Conservation (phyloP, 2,113 vertebrate genomes). For the Ailuropoda melanoleuca region DNA sequence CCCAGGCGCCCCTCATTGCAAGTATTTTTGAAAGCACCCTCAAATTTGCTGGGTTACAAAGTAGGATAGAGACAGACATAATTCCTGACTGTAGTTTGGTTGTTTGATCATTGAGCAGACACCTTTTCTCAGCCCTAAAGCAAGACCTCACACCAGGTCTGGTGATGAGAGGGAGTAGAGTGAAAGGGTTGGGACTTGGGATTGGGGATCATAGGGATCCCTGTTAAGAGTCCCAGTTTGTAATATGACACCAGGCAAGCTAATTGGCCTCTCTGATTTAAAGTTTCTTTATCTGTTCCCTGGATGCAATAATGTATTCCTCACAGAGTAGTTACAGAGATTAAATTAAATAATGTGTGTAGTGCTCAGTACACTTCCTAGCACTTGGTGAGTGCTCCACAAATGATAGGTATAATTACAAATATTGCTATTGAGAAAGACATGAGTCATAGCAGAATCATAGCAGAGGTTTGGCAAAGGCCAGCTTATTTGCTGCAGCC, state of each 20-base stretch:
- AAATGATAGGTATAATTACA: background rate
- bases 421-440: background rate
- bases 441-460: fast-evolving
- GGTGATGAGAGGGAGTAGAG: background rate
- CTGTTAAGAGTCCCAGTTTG: background rate
- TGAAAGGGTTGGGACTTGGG: background rate
- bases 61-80: background rate
- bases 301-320: background rate
- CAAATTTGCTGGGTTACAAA: background rate
- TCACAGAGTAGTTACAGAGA: background rate
- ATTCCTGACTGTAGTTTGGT: background rate
- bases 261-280: background rate
- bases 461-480: background rate
- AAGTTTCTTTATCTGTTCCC: background rate
- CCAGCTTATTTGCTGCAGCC: background rate
- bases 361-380: background rate
- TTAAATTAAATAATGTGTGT: background rate
- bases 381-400: background rate
- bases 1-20: too few relatives aligned
- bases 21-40: conserved; percentile 16
- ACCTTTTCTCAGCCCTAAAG: background rate
- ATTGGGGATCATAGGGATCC: background rate
- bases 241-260: background rate
- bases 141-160: background rate
- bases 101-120: background rate